Conservation (phyloP, 2,888 invertebrate genomes). For the Apotomis capreana region DNA sequence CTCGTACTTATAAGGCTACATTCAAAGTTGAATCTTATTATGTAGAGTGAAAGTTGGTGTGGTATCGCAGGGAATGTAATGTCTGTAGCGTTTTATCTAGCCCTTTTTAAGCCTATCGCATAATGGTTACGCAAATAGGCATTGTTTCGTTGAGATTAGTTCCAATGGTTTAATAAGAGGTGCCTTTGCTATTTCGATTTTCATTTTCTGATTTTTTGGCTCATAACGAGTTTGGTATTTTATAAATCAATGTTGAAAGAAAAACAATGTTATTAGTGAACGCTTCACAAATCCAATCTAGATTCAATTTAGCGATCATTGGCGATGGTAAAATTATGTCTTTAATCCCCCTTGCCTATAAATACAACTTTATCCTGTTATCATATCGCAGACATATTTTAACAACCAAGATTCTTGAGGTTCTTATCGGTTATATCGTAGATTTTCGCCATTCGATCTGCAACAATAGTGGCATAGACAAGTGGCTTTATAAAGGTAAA, state of each 20-base stretch:
- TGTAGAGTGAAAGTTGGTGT: slow-evolving; percentile 6
- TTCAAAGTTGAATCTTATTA: slow-evolving; percentile 16
- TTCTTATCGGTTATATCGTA: too few relatives aligned
- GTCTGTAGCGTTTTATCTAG: slow-evolving; percentile 31
- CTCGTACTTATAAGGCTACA: slow-evolving; percentile 8
- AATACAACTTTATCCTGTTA: too few relatives aligned
- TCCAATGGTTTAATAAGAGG: slow-evolving; percentile 37
- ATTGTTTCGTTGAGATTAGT: slow-evolving; percentile 35
- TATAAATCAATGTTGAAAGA: not conserved
- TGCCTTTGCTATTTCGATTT: not conserved
- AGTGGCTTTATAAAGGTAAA: too few relatives aligned
- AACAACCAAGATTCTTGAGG: too few relatives aligned
- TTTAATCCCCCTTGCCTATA: too few relatives aligned
- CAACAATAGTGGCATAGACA: too few relatives aligned
- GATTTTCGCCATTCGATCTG: too few relatives aligned
- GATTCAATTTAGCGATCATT: too few relatives aligned
- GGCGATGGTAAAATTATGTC: too few relatives aligned
- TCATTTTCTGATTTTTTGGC: not conserved
- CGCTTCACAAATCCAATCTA: too few relatives aligned
- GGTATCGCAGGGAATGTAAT: not conserved
- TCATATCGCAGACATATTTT: too few relatives aligned
- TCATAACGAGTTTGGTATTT: not conserved
- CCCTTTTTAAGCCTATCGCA: slow-evolving; percentile 32
- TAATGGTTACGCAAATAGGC: slow-evolving; percentile 39
- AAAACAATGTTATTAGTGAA: not conserved